Evolutionary conservation across 2,888 invertebrate species (phyloP), one percentile per base, ranked within the genome.

Genomic region (Drosophila kambysellisi): DNA sequence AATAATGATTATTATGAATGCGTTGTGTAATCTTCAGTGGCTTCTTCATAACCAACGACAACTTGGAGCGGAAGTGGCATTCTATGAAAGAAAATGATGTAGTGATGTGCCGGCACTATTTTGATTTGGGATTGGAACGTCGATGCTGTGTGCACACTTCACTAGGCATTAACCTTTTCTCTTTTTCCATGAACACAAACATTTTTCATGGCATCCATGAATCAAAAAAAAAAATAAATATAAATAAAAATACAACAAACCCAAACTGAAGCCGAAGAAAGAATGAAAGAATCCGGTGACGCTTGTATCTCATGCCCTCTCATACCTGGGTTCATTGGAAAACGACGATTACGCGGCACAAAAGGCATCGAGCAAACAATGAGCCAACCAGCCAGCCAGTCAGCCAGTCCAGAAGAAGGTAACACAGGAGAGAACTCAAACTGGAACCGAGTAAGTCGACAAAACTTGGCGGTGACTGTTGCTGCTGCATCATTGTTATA

Each of bases 301-400:
- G 86, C 74, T 74, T 83, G 89, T 84, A 76, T 83, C 84, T 83
- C 83, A 85, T 69, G 82, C 70, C 81, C 83, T 70, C 70, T 70
- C 71, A 70, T 76, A 78, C 83, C 83, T 77, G 86, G 66, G 77
- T 86, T 86, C 90, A 89, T 89, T 86, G 85, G 90, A 86, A 89
- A 86, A 85, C 82, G 82, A 80, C 89, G 85, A 85, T 85, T 85
- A 89, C 85, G 85, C 89, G 88, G 90, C 85, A 89, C 80, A 89
- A 85, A 85, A 85, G 89, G 70, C 80, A 88, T 76, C 57, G 76
- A 64, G 50, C 85, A 85, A 89, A 85, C 85, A 85, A 89, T 88
- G 80, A 83, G 62, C 56, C 52, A 50, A 54, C 12, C 57, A 59
- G 52, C 48, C 51, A 53, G 32, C 12, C 37, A 65, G 43, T 6